These are phyloP conservation scores for Graptemys geographica DNA, from an alignment of 2,797 vertebrate genomes.

Conservation along the genomic window DNA sequence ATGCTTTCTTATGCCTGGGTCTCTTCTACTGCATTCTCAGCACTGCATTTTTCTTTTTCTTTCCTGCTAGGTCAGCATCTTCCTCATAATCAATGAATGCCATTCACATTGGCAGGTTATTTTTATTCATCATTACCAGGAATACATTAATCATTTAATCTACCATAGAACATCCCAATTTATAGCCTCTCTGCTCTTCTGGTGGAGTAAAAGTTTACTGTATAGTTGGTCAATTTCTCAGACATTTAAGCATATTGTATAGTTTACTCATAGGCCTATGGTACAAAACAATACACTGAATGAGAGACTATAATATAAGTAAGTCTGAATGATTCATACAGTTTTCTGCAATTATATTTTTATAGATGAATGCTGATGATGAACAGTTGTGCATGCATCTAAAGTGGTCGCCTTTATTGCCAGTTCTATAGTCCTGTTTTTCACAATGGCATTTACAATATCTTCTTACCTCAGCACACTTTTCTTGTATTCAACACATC, in stretches of 20 bases:
- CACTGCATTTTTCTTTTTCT: slow-evolving; percentile 36
- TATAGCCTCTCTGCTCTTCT: slow-evolving; percentile 39
- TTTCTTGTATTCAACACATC: background rate
- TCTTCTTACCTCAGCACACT: background rate
- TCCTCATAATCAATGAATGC: slow-evolving; percentile 63
- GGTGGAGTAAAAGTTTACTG: slow-evolving; percentile 40
- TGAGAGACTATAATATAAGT: slow-evolving; percentile 4
- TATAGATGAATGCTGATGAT: background rate
- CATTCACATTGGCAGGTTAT: slow-evolving; percentile 57
- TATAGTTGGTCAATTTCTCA: slow-evolving; percentile 43
- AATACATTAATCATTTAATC: slow-evolving; percentile 60
- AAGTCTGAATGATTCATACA: slow-evolving; percentile 7
- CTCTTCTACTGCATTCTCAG: background rate
- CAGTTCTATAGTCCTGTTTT: background rate
- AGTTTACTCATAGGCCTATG: background rate
- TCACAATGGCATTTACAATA: background rate
- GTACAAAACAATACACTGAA: slow-evolving; percentile 1
- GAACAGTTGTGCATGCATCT: background rate
- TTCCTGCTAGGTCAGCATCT: slow-evolving; percentile 39
- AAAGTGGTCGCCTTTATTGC: background rate
- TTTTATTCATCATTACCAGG: slow-evolving; percentile 69
- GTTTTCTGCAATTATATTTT: background rate
- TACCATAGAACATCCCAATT: slow-evolving; percentile 61
- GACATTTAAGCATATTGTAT: slow-evolving; percentile 34
- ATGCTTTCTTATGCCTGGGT: slow-evolving; percentile 29